A percentile compares a stretch with the other conserved stretches of the same genome.
These are phyloP conservation scores for Mycetomoellerius zeteki DNA, from an alignment of 1,140 invertebrate species.

Conservation along the genomic window DNA sequence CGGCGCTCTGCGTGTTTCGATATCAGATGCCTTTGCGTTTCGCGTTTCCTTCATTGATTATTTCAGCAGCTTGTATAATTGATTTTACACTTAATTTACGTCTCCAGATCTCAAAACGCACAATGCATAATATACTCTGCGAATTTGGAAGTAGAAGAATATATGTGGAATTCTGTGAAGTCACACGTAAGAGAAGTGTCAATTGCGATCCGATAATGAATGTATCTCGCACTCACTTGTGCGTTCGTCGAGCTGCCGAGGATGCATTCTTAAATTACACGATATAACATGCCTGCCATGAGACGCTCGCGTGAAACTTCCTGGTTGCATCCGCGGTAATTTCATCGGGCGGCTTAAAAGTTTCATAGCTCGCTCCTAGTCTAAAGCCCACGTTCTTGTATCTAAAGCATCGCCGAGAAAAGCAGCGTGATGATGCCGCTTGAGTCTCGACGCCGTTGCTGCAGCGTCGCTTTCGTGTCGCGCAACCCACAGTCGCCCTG, in stretches of 20 bases:
- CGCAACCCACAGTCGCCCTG: conserved; percentile 33
- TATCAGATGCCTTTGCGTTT: background rate
- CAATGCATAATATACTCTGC: background rate
- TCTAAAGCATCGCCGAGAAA: conserved; percentile 58
- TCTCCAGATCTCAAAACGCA: background rate
- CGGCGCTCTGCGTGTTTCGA: background rate
- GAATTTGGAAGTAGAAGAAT: background rate
- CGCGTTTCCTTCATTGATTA: background rate
- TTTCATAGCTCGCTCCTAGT: conserved; percentile 37
- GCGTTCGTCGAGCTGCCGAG: background rate
- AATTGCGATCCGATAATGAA: conserved; percentile 14
- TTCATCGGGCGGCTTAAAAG: conserved; percentile 64
- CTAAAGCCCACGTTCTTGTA: conserved; percentile 39
- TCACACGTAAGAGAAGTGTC: background rate
- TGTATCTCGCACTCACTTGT: background rate
- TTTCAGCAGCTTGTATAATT: background rate
- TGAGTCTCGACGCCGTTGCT: conserved; percentile 57
- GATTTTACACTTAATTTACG: background rate
- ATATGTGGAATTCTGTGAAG: background rate
- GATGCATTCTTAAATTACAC: conserved; percentile 58
- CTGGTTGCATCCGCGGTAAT: conserved; percentile 41
- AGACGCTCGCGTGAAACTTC: conserved; percentile 19
- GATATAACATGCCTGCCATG: background rate
- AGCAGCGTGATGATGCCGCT: conserved; percentile 7
- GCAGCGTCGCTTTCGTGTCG: conserved; percentile 62